These are phyloP conservation scores for Oreochromis spilurus DNA, from an alignment of 2,113 vertebrate genomes.

Conservation along the genomic window DNA sequence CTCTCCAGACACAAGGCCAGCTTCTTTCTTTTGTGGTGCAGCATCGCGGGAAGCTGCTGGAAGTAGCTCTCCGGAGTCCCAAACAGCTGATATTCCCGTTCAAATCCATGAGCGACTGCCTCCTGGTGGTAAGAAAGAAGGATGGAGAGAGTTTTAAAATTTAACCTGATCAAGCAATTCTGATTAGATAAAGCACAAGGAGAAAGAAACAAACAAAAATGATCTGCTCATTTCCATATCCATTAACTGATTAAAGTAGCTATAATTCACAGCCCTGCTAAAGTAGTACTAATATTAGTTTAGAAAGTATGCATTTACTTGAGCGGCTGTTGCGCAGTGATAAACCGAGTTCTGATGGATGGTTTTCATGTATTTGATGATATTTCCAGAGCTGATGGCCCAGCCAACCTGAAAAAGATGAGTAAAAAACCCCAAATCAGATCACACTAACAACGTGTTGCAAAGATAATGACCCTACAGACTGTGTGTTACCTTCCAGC, in stretches of 20 bases:
- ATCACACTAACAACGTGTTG: not conserved
- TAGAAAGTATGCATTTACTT: conserved; percentile 74
- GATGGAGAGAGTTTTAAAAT: not conserved
- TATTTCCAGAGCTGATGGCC: conserved; percentile 75
- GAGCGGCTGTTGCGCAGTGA: conserved; percentile 84
- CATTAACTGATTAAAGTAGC: not conserved
- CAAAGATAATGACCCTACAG: not conserved
- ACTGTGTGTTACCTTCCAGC: conserved; percentile 84
- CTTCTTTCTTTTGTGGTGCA: conserved; percentile 76
- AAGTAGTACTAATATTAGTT: not conserved
- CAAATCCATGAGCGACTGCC: conserved; percentile 80
- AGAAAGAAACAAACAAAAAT: not conserved
- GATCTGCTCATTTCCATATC: not conserved
- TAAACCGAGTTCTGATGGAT: conserved; percentile 88
- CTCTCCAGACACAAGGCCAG: conserved; percentile 75
- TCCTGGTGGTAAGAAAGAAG: conserved; percentile 69
- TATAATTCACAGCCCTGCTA: not conserved
- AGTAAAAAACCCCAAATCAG: not conserved
- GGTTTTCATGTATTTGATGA: conserved; percentile 83
- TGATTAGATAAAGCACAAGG: not conserved
- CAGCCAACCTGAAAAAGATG: conserved; percentile 83
- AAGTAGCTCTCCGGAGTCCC: conserved; percentile 89
- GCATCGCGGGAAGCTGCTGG: conserved; percentile 67
- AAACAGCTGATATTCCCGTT: conserved; percentile 73
- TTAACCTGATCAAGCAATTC: not conserved